These are phyloP conservation scores for Archips crataeganus DNA, from an alignment of 2,888 invertebrate species.

Conservation along the genomic window DNA sequence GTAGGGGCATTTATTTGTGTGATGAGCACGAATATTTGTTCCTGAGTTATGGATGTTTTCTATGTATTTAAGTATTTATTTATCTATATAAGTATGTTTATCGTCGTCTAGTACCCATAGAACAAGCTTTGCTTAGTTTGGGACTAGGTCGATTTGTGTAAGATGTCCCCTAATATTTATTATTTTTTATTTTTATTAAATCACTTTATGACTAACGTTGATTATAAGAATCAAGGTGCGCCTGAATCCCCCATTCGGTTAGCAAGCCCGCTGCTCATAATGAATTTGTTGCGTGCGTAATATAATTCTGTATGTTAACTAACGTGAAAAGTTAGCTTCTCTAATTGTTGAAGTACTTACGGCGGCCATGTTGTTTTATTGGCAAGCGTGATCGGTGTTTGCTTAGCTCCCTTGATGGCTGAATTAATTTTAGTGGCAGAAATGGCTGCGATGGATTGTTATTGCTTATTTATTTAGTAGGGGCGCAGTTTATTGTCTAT, in stretches of 20 bases:
- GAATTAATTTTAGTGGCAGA: not conserved
- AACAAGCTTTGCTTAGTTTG: too few relatives aligned
- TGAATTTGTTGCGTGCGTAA: constrained; percentile 40
- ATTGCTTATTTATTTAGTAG: not conserved
- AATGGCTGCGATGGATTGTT: not conserved
- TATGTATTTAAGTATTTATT: too few relatives aligned
- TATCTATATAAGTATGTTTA: too few relatives aligned
- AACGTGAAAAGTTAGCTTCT: constrained; percentile 38
- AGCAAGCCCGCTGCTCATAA: constrained; percentile 14
- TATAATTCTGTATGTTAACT: constrained; percentile 31
- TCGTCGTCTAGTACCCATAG: too few relatives aligned
- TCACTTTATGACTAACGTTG: too few relatives aligned
- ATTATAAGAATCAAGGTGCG: too few relatives aligned
- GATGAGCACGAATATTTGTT: too few relatives aligned
- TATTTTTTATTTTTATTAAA: too few relatives aligned
- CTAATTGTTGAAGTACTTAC: constrained; percentile 28
- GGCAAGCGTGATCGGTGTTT: not conserved
- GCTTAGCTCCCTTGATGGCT: not conserved
- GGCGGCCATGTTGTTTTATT: constrained; percentile 2
- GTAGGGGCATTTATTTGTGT: too few relatives aligned
- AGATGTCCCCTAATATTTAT: too few relatives aligned
- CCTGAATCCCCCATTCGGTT: not conserved
- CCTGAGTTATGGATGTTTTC: too few relatives aligned
- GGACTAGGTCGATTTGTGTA: too few relatives aligned
- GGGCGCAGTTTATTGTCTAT: not conserved